Evolutionary conservation across 2,113 vertebrate genomes (phyloP), one percentile per base, ranked within the genome.

Genomic region (Microcebus griseorufus): DNA sequence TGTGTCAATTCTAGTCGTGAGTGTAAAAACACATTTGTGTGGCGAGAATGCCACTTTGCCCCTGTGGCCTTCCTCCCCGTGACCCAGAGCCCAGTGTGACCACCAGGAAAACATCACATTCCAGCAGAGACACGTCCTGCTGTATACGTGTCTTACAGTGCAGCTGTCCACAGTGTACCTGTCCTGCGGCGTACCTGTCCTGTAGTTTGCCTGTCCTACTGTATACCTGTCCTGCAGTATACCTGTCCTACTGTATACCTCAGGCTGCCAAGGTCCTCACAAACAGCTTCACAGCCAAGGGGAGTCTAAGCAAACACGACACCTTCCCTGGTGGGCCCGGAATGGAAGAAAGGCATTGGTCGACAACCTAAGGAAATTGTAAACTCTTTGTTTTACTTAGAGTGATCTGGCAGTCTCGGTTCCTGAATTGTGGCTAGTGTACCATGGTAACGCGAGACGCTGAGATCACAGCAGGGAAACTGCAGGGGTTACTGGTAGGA

Each of bases 111-210:
- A n/a, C 39, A 0, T 25, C 45, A 2, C 5, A 34, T 64, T 20
- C 75, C 17, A 2, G 9, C 9, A 55, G 48, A 10, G 10, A 2
- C 2, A 1, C 42, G 48, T 48, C 72, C 25, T 29, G 6, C 3
- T 4, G 0, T 16, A 1, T 10, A 60, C 60, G 23, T 12, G 1
- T 25, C 70, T 27, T 39, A 0, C 9, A 12, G 1, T 0, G 9
- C 48, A 45, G 1, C 45, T 45, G 45, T 45, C 45, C 45, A 45
- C 51, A 14, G 51, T 53, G 0, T 17, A 1, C 53, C 53, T 53
- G 53, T 53, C 53, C 53, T 53, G 5, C 51, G 1, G 4, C 17
- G 5, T 53, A 5, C 16, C 5, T 53, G 53, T 53, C 53, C 53
- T 53, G 16, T 1, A 17, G 16, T 17, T 5, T 17, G 17, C 53